Base-by-base conservation (phyloP, 1,140 invertebrate genomes). In the Hylaeus anthracinus region DNA sequence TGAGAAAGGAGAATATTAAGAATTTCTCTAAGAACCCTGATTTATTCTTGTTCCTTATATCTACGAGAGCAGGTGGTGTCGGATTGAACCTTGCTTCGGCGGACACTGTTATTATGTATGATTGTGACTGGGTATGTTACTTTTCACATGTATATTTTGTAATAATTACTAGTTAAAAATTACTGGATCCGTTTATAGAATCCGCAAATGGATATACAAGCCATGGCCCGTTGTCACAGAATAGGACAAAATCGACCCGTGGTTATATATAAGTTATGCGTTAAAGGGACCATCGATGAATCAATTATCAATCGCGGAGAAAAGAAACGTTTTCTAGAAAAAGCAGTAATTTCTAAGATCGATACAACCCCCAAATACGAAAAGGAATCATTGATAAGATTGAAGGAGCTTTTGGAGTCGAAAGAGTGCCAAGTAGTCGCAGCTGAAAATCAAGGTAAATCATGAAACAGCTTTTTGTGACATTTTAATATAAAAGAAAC, bases 81-180 rank as follows among this genome's bases (percentile, higher is more conserved):
- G 97, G 97, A 55, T 94, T 97, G 45, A 97, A 97, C 92, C 92
- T 97, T 14, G 95, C 95, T 12, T 93, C 94, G 51, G 97, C 96
- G 14, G 96, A 97, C 92, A 97, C 96, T 71, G 96, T 97, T 9
- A 96, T 97, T 63, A 95, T 97, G 71, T 97, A 95, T 88, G 96
- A 97, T 88, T 95, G 95, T 60, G 96, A 97, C 91, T 97, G 95
- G 94, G 95, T 95, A 90, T 73, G 79, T 83, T 72, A 15, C 41
- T 41, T 58, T 85, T 56, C 65, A 10, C 63, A 51, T 72, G 5
- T 51, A 48, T 66, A 12, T 14, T 72, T 72, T 41, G 41, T 41
- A 12, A 60, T 12, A 43, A 2, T 56, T 71, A 60, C 53, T 41
- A 14, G 41, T 56, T 15, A 3, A 53, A 67, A 67, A 51, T 41